phyloP scores from a whole-genome alignment of 2,797 vertebrate species.

The Schizopygopsis pylzovi region DNA sequence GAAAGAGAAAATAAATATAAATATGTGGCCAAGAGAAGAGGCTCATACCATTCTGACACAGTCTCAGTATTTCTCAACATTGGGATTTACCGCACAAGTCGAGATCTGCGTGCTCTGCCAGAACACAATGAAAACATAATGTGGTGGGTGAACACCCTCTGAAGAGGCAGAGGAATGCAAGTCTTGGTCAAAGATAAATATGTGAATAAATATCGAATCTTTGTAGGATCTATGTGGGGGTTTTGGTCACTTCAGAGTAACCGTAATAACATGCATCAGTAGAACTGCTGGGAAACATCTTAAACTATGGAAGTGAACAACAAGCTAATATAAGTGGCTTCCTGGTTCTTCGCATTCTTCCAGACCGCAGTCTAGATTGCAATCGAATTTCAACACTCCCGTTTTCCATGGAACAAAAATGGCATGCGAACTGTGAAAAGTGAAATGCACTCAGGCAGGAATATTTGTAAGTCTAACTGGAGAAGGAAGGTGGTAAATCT shows the following conservation, averaged over 20 bases:
- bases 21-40: background rate
- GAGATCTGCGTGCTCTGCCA: constrained; percentile 32
- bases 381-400: constrained; percentile 22
- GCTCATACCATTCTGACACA: constrained; percentile 9
- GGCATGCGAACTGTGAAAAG: constrained; percentile 24
- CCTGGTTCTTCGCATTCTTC: background rate
- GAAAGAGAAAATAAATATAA: background rate
- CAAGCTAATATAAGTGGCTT: constrained; percentile 2
- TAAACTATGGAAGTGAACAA: background rate
- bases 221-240: background rate
- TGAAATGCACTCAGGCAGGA: constrained; percentile 25
- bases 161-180: background rate
- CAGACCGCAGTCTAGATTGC: background rate
- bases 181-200: constrained; percentile 28
- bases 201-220: constrained; percentile 14
- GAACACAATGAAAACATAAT: constrained; percentile 52
- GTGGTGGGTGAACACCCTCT: constrained; percentile 37
- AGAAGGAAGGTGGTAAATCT: constrained; percentile 44
- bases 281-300: constrained; percentile 9
- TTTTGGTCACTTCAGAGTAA: constrained; percentile 20
- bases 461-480: constrained; percentile 60
- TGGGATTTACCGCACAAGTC: constrained; percentile 34
- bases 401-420: constrained; percentile 14
- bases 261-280: constrained; percentile 12
- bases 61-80: constrained; percentile 21